Percentiles rank a stretch among this genome's conserved stretches.
Evolutionary conservation across 2,797 vertebrate species (phyloP).

Genomic region (Rousettus madagascariensis): DNA sequence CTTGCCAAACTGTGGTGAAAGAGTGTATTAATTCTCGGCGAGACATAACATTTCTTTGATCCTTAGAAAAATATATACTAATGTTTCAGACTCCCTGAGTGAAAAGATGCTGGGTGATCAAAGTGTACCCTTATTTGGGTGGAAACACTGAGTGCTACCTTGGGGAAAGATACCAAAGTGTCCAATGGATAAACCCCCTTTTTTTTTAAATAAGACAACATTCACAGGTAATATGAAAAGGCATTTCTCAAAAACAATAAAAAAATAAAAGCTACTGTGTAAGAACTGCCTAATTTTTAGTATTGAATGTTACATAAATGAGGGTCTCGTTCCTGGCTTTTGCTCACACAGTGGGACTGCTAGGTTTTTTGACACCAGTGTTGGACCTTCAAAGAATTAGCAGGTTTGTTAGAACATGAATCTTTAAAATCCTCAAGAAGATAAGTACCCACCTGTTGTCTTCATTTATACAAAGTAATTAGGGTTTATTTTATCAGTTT

Average conservation of each 20-base stretch:
- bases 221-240: not conserved
- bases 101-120: not conserved
- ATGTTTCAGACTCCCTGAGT: not conserved
- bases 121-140: not conserved
- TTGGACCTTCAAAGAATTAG: not conserved
- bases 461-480: not conserved
- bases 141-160: not conserved
- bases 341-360: not conserved
- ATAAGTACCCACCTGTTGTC: not conserved
- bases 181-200: not conserved
- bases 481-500: constrained; percentile 15
- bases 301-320: not conserved
- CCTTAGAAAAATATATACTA: not conserved
- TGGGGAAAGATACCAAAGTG: not conserved
- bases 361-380: not conserved
- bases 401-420: not conserved
- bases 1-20: constrained; percentile 1
- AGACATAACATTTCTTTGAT: not conserved
- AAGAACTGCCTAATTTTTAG: not conserved
- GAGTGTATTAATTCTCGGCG: not conserved
- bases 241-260: not conserved
- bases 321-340: not conserved
- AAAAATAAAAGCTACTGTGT: not conserved
- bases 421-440: not conserved
- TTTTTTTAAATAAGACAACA: not conserved